Evolutionary conservation across 2,888 invertebrate species (phyloP).

Genomic region (Eristalis intricaria): DNA sequence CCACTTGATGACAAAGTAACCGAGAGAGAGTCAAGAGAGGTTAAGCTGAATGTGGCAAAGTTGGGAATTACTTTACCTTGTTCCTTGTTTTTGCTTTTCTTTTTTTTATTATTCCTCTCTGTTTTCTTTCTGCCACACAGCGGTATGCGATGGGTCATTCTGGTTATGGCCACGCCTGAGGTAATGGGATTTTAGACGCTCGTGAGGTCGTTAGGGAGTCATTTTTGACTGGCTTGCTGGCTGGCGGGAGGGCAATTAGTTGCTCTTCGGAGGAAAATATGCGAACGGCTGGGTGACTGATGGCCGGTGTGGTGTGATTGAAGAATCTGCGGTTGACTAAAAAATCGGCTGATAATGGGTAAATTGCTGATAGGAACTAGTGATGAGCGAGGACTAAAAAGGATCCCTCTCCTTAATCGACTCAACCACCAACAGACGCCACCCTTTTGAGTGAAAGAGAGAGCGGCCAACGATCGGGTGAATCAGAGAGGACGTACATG

Average conservation of each 20-base stretch:
- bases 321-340: too few species aligned
- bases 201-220: neutral
- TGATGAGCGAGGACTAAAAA: too few species aligned
- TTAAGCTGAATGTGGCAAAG: conserved; percentile 36
- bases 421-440: too few species aligned
- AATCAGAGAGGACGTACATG: too few species aligned
- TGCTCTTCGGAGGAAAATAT: neutral
- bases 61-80: conserved; percentile 56
- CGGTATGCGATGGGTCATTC: neutral
- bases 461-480: too few species aligned
- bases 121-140: neutral
- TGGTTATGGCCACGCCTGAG: neutral
- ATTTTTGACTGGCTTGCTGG: neutral
- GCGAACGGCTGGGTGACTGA: neutral
- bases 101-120: neutral
- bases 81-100: neutral
- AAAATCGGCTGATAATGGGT: too few species aligned
- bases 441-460: too few species aligned
- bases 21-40: conserved; percentile 18
- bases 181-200: neutral
- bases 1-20: conserved; percentile 5
- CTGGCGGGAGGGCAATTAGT: neutral
- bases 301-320: too few species aligned
- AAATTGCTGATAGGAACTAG: too few species aligned
- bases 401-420: too few species aligned